Conservation (phyloP, 2,888 invertebrate genomes). For the Temnothorax unifasciatus region DNA sequence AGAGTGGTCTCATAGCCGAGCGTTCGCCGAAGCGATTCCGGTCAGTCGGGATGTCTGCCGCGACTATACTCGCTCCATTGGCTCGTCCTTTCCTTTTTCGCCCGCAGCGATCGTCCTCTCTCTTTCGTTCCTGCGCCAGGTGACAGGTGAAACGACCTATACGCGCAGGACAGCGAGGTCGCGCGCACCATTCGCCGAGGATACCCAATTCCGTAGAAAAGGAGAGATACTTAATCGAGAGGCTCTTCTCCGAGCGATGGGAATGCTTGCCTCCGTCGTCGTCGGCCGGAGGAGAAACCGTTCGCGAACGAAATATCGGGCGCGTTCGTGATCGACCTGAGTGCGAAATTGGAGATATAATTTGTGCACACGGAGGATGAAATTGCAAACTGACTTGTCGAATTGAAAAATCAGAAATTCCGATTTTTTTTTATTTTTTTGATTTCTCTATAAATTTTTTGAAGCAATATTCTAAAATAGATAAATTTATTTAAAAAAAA, state of each 20-base stretch:
- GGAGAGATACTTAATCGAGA: constrained; percentile 69
- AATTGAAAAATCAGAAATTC: background rate
- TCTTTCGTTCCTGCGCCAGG: constrained; percentile 76
- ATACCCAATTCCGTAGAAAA: constrained; percentile 74
- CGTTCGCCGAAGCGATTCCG: constrained; percentile 60
- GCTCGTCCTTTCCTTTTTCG: constrained; percentile 71
- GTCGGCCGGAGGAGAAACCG: constrained; percentile 66
- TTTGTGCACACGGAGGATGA: background rate
- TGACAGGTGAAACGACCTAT: constrained; percentile 79
- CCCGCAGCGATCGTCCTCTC: constrained; percentile 76
- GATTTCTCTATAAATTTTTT: background rate
- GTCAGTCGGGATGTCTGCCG: constrained; percentile 53
- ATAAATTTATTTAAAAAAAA: background rate
- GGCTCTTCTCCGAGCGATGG: constrained; percentile 56
- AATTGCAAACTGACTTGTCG: background rate
- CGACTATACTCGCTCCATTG: constrained; percentile 56
- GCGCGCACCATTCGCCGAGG: constrained; percentile 72
- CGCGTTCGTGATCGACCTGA: constrained; percentile 25
- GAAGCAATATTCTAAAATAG: background rate
- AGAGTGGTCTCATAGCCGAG: background rate
- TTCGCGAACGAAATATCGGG: constrained; percentile 58
- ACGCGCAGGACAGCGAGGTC: constrained; percentile 74
- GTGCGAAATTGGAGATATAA: constrained; percentile 20
- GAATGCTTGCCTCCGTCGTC: constrained; percentile 50
- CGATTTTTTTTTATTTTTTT: background rate